Evolutionary conservation across 2,888 invertebrate genomes (phyloP).

Genomic region (Allacma fusca): DNA sequence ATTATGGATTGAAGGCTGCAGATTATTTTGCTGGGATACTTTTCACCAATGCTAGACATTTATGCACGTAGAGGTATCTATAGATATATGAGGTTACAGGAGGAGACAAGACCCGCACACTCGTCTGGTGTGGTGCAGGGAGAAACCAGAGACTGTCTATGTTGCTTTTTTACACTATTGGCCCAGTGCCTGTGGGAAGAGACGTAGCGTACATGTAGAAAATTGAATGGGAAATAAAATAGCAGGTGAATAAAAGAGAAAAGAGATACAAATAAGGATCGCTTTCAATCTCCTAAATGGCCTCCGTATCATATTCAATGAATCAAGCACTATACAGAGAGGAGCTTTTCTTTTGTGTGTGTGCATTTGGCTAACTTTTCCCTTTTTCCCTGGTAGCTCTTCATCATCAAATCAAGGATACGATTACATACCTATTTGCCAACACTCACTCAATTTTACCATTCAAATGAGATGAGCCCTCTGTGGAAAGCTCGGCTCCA

Average conservation of each 20-base stretch:
- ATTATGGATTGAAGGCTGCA: no score
- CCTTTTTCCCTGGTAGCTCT: not conserved
- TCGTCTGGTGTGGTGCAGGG: no score
- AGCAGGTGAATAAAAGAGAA: constrained; percentile 38
- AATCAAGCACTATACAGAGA: not conserved
- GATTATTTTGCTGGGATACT: no score
- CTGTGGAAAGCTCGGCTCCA: no score
- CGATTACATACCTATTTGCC: not conserved
- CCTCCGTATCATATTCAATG: constrained; percentile 2
- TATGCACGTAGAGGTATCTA: no score
- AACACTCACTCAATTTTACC: not conserved
- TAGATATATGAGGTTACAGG: no score
- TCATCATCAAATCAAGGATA: constrained; percentile 14
- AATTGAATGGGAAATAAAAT: constrained; percentile 42
- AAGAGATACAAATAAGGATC: constrained; percentile 41
- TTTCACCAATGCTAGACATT: no score
- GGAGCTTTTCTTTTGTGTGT: constrained; percentile 10
- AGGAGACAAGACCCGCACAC: no score
- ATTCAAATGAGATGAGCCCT: not conserved
- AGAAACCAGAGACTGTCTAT: no score
- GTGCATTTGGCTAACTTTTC: constrained; percentile 16
- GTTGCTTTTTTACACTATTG: constrained; percentile 41
- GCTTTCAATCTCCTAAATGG: constrained; percentile 46
- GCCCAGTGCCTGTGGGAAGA: constrained; percentile 42
- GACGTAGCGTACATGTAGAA: not conserved